These are phyloP conservation scores for Turnix velox DNA, from an alignment of 2,113 vertebrate genomes.

Conservation along the genomic window DNA sequence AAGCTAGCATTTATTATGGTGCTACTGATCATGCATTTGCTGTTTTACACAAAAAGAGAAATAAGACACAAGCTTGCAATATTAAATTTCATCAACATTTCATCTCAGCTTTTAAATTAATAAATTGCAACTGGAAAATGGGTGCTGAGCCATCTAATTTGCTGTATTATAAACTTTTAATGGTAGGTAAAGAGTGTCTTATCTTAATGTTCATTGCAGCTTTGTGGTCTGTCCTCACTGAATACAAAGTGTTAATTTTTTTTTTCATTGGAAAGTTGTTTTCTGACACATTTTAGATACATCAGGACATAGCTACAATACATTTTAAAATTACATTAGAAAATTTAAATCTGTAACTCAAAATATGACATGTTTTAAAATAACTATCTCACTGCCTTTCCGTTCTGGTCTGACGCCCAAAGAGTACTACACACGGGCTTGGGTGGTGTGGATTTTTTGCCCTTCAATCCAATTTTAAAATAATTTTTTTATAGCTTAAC, in stretches of 20 bases:
- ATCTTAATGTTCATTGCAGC: not conserved
- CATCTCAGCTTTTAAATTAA: not conserved
- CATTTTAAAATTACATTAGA: not conserved
- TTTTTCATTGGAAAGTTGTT: not conserved
- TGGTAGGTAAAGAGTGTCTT: not conserved
- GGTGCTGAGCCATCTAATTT: not conserved
- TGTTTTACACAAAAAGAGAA: not conserved
- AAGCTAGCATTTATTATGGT: not conserved
- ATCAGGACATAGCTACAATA: not conserved
- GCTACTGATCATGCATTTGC: conserved; percentile 10
- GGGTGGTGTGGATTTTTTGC: not conserved
- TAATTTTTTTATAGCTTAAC: not conserved
- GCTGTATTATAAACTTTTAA: conserved; percentile 21
- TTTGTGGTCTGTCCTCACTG: not conserved
- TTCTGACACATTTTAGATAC: not conserved
- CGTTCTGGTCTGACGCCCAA: not conserved
- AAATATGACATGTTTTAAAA: not conserved
- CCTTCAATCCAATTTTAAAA: not conserved
- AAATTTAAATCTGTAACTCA: not conserved
- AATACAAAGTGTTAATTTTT: not conserved
- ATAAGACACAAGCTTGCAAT: not conserved
- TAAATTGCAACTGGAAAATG: conserved; percentile 12
- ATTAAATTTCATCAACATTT: not conserved
- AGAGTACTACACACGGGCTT: not conserved
- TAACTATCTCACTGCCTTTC: not conserved